Evolutionary conservation across 2,797 vertebrate species (phyloP), one percentile per base, ranked within the genome.

Genomic region (Rhincodon typus): DNA sequence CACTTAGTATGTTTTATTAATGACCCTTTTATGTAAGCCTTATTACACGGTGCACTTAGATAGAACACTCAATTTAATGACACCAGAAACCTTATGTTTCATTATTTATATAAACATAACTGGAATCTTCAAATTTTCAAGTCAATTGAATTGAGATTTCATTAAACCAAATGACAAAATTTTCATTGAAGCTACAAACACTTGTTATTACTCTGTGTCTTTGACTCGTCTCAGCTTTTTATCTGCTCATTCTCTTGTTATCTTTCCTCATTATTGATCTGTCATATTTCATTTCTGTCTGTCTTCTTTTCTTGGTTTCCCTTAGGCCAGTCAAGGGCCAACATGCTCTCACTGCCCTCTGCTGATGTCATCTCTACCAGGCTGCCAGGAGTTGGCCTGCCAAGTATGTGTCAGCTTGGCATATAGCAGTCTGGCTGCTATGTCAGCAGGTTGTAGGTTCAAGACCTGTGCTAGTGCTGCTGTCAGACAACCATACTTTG

Each of bases 21-120:
- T 93, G 66, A 93, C 38, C 90, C 66, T 38, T 93, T 93, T 93
- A 93, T 42, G 21, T 93, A 42, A 69, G 62, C n/a, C 66, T 93
- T 93, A 93, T 93, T 69, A 69, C 67, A 93, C n/a, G 69, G n/a
- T 93, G n/a, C 90, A 93, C 62, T 69, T 93, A n/a, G 88, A 66
- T 91, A 67, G 90, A 42, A 93, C 66, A 67, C 62, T 93, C 90
- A 93, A 69, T 21, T 69, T 93, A 93, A 93, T 69, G 90, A 69
- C 66, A 93, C n/a, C 21, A 93, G 90, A 93, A 93, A 42, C 90
- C 21, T 69, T 38, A 38, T 67, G 62, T 69, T 93, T 69, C 38
- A 93, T 93, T 69, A 93, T 67, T 69, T 69, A 93, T 84, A 46
- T 93, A 67, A 93, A 69, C 90, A 69, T 69, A 69, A 93, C n/a